Conservation (phyloP, 92 coral and sea anemone species). For the Porites cylindrica region DNA sequence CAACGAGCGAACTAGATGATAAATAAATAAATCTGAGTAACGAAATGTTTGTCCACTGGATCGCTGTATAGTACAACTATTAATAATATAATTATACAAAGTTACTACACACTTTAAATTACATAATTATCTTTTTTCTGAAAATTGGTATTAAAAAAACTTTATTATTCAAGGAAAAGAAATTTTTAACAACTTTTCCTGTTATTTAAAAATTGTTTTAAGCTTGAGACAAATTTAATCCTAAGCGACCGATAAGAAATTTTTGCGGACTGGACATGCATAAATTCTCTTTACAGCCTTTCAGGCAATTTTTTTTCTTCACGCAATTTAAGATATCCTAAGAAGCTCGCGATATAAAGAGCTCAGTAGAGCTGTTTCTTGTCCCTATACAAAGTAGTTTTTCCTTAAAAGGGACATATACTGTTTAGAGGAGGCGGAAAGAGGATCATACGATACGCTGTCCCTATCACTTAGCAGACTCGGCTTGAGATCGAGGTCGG, state of each 20-base stretch:
- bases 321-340: background rate
- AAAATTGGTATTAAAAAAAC: constrained; percentile 1
- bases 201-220: background rate
- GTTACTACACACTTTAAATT: constrained; percentile 5
- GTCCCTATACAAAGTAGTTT: constrained; percentile 90
- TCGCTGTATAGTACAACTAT: constrained; percentile 1
- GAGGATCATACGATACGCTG: constrained; percentile 86
- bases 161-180: background rate
- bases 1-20: background rate
- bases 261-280: background rate
- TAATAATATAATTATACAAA: background rate
- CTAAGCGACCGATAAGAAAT: background rate
- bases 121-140: background rate
- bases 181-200: constrained; percentile 6
- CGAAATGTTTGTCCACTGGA: background rate
- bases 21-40: constrained; percentile 19
- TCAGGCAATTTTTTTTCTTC: constrained; percentile 13
- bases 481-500: constrained; percentile 89
- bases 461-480: constrained; percentile 84
- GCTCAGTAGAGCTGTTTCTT: background rate
- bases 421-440: constrained; percentile 83
- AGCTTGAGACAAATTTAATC: background rate
- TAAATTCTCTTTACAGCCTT: constrained; percentile 5
- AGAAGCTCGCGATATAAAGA: no score
- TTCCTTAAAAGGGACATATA: constrained; percentile 92